A percentile compares a stretch with the other conserved stretches of the same genome.
Conservation (phyloP, 2,888 invertebrate genomes). For the Pandemis corylana region DNA sequence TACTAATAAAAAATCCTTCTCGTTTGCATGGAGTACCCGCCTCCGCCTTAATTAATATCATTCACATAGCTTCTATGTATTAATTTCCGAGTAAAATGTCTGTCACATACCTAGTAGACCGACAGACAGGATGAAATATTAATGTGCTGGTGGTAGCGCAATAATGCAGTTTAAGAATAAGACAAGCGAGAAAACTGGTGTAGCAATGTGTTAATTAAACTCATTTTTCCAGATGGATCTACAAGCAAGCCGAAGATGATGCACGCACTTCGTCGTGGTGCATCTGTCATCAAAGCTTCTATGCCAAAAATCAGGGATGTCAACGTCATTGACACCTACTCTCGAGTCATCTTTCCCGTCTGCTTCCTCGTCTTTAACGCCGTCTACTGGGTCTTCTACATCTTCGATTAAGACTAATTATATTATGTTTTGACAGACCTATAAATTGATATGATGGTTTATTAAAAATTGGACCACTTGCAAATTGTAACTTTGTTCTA, state of each 20-base stretch:
- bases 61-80: no score
- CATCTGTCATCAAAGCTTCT: constrained; percentile 93
- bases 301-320: constrained; percentile 99
- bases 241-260: constrained; percentile 89
- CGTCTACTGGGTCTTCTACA: constrained; percentile 98
- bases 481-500: neutral
- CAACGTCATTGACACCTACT: constrained; percentile 99
- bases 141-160: no score
- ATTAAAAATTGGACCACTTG: neutral
- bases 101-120: no score
- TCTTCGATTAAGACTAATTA: constrained; percentile 84
- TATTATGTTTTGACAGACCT: neutral
- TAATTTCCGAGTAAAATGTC: no score
- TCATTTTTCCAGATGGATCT: constrained; percentile 74
- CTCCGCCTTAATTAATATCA: no score
- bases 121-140: no score
- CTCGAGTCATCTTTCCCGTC: constrained; percentile 97
- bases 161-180: no score
- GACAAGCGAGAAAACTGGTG: neutral
- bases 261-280: constrained; percentile 92
- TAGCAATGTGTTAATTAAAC: neutral
- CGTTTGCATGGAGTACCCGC: no score
- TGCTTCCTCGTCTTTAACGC: constrained; percentile 98
- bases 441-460: neutral
- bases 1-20: no score